These are phyloP conservation scores for Sycobia sp. DNA, from an alignment of 1,140 invertebrate genomes.

Conservation along the genomic window DNA sequence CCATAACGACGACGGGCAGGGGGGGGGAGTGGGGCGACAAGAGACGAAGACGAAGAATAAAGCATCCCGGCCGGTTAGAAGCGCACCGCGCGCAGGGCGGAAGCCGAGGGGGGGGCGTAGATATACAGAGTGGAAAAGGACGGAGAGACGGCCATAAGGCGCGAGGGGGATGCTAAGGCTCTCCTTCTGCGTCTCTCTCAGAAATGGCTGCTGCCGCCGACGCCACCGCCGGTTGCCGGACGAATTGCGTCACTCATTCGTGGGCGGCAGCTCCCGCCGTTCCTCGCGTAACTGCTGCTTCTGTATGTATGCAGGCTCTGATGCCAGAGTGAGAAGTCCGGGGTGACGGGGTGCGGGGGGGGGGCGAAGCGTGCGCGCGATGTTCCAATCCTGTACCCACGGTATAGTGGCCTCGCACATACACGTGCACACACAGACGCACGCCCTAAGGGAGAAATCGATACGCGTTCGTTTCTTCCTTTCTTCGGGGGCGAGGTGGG, in stretches of 20 bases:
- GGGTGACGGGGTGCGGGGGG: too few relatives aligned
- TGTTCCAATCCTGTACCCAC: constrained; percentile 8
- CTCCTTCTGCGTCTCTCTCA: too few relatives aligned
- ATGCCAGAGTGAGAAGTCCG: too few relatives aligned
- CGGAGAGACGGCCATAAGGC: too few relatives aligned
- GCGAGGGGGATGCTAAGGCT: too few relatives aligned
- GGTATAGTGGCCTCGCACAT: not conserved
- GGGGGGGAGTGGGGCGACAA: not conserved
- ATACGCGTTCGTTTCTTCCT: constrained; percentile 44
- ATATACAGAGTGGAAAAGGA: too few relatives aligned
- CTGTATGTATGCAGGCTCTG: not conserved
- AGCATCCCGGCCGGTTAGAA: too few relatives aligned
- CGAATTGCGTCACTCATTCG: constrained; percentile 43
- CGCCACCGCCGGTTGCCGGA: constrained; percentile 20
- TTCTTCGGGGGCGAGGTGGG: not conserved
- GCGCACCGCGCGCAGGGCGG: too few relatives aligned
- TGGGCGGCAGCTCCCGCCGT: constrained; percentile 4
- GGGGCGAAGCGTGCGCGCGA: too few relatives aligned
- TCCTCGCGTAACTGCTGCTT: not conserved
- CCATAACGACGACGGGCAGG: too few relatives aligned
- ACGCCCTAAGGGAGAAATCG: constrained; percentile 49
- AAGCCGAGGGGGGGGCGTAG: too few relatives aligned
- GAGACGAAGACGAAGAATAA: not conserved
- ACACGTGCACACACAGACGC: too few relatives aligned
- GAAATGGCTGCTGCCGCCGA: not conserved